Evolutionary conservation across 2,113 vertebrate genomes (phyloP).

Genomic region (Plestiodon gilberti): DNA sequence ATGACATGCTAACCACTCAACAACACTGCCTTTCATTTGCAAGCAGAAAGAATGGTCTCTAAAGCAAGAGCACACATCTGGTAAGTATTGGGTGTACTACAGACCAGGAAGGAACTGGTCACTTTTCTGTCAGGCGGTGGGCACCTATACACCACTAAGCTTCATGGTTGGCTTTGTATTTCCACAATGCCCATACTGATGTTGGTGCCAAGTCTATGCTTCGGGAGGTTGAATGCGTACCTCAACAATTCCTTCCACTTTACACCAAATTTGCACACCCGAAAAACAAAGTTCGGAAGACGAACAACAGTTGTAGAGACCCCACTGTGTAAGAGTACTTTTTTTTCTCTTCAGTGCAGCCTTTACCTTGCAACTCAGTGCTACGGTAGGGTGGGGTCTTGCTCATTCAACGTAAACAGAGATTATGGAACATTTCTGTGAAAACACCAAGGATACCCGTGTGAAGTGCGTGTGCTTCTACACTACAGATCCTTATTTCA

Average conservation of each 20-base stretch:
- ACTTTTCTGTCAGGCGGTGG: background rate
- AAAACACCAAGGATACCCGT: background rate
- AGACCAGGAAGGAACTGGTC: background rate
- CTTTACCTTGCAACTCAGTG: background rate
- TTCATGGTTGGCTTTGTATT: background rate
- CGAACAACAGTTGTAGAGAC: background rate
- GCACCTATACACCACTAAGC: background rate
- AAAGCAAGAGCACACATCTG: background rate
- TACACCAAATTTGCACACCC: background rate
- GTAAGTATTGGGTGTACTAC: background rate
- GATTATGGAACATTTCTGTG: background rate
- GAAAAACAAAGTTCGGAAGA: background rate
- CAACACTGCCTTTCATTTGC: no score
- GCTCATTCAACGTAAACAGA: background rate
- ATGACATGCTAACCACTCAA: no score
- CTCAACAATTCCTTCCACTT: background rate
- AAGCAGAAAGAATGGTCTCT: background rate
- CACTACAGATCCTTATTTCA: background rate
- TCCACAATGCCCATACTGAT: background rate
- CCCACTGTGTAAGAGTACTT: background rate
- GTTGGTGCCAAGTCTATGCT: background rate
- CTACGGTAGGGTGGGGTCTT: background rate
- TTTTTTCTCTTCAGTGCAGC: background rate
- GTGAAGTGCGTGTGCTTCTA: constrained; percentile 21
- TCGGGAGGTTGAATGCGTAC: no score